These are phyloP conservation scores for Hormaphis cornu DNA, from an alignment of 1,140 invertebrate species.

Conservation along the genomic window DNA sequence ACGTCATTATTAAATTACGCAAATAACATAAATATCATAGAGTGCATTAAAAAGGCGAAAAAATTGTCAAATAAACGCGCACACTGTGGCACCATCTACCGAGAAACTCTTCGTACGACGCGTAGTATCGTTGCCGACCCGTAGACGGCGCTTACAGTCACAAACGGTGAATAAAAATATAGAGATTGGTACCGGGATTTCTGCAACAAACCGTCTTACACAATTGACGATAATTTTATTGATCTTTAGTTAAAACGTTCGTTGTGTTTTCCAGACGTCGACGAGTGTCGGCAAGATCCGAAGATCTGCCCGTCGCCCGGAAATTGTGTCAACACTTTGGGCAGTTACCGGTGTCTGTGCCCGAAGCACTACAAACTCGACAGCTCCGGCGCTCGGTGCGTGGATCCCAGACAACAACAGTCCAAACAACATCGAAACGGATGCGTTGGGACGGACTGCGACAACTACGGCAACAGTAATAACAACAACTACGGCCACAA, in stretches of 20 bases:
- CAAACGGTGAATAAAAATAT: not conserved
- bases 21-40: no score
- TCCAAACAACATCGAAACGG: constrained; percentile 41
- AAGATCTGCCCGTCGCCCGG: constrained; percentile 60
- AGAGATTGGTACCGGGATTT: no score
- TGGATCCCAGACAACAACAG: constrained; percentile 47
- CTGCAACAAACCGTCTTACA: no score
- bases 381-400: constrained; percentile 50
- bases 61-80: no score
- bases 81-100: not conserved
- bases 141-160: not conserved
- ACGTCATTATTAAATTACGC: no score
- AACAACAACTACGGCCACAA: not conserved
- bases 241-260: no score
- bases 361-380: constrained; percentile 47
- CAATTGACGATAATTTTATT: no score
- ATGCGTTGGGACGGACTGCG: not conserved
- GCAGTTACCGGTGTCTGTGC: constrained; percentile 54
- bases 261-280: constrained; percentile 52
- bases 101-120: no score
- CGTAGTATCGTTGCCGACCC: not conserved
- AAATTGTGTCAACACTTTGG: constrained; percentile 51
- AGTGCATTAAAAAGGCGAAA: no score
- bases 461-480: not conserved
- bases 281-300: constrained; percentile 60